Conservation (phyloP, 2,113 vertebrate genomes). For the Etia nguti region DNA sequence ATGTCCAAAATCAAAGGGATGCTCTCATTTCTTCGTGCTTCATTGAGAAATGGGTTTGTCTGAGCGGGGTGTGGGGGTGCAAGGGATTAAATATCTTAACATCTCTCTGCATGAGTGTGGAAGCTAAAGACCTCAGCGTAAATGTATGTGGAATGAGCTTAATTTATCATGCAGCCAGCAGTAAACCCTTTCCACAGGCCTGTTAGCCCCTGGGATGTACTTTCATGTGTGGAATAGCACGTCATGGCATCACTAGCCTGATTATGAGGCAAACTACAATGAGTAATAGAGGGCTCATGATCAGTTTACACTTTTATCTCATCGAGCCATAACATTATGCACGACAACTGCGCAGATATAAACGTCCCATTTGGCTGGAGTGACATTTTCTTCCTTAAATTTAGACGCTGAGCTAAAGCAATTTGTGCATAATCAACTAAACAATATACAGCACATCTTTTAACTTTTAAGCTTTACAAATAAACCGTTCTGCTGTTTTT, state of each 20-base stretch:
- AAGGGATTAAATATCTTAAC: slow-evolving; percentile 1
- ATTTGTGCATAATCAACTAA: neutral
- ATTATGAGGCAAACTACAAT: neutral
- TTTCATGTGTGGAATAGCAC: neutral
- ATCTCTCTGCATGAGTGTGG: neutral
- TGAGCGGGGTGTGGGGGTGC: neutral
- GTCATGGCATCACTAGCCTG: neutral
- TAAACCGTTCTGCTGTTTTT: rapidly evolving
- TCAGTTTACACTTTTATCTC: neutral
- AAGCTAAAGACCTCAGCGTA: neutral
- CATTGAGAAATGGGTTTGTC: neutral
- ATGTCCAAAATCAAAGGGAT: slow-evolving; percentile 24
- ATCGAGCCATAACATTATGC: neutral
- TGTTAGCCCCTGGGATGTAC: neutral
- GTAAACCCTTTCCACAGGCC: neutral
- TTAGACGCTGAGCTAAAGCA: neutral
- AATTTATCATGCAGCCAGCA: neutral
- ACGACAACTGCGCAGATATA: neutral
- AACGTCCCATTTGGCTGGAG: neutral
- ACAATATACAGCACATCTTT: neutral
- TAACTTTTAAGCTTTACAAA: neutral
- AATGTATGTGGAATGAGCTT: neutral
- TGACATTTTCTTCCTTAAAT: neutral
- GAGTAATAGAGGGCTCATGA: neutral
- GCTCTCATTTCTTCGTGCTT: neutral